Conservation (phyloP, 53 echinoderm and acorn worm genomes). For the Glandiceps talaboti region DNA sequence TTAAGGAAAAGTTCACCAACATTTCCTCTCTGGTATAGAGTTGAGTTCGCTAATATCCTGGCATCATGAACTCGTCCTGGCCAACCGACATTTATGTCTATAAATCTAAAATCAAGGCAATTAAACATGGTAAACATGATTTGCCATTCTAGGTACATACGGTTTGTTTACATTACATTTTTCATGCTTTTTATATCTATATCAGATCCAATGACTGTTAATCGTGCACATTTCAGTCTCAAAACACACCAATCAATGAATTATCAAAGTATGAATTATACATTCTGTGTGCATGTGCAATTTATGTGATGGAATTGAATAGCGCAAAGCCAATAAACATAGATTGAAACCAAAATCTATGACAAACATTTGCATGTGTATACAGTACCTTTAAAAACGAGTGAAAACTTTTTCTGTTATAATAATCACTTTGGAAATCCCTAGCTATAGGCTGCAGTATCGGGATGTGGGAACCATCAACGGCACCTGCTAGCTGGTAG, state of each 20-base stretch:
- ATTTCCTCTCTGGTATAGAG: constrained; percentile 5
- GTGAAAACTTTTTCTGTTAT: constrained; percentile 47
- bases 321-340: too few species aligned
- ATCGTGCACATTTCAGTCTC: too few species aligned
- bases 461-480: constrained; percentile 52
- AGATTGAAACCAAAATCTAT: too few species aligned
- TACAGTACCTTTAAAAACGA: too few species aligned
- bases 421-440: constrained; percentile 33
- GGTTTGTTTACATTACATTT: neutral
- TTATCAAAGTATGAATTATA: too few species aligned
- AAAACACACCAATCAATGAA: too few species aligned
- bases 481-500: constrained; percentile 39
- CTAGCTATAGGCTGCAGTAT: constrained; percentile 25
- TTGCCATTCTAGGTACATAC: neutral
- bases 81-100: constrained; percentile 37
- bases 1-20: constrained; percentile 14
- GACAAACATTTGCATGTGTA: too few species aligned
- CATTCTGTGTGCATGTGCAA: too few species aligned
- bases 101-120: constrained; percentile 20
- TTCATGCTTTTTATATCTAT: neutral
- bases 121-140: neutral
- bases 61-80: constrained; percentile 36
- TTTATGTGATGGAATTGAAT: too few species aligned
- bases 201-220: too few species aligned
- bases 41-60: constrained; percentile 24